Base-by-base conservation (phyloP, 2,888 invertebrate genomes). In the Standfussiana lucernea region DNA sequence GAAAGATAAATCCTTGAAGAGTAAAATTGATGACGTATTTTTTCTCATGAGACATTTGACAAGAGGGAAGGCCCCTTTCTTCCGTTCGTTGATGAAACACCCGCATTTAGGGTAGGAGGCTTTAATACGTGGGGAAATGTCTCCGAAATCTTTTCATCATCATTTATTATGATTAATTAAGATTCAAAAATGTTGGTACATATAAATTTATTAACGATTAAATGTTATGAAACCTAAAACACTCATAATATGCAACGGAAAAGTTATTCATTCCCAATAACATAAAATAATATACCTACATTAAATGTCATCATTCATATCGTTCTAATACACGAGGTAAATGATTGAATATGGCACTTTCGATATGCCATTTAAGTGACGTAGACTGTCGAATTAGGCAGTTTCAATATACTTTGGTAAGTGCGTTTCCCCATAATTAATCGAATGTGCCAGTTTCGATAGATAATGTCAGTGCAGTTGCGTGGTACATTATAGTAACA, bases 1-100 rank as follows among this genome's bases (percentile, higher is more conserved):
- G 61, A 70, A 69, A 53, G 68, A 65, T 66, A 66, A 69, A 82
- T 77, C 50, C 37, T 69, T 67, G 32, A 37, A 28, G 21, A 66
- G 40, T 66, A 67, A 78, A 82, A 82, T 78, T 72, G 61, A 82
- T 68, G 78, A 82, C 69, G 32, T 66, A 66, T 72, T 66, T 82
- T 76, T 69, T 62, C 24, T 40, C 50, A 59, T 28, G 42, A 47
- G 65, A 71, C 53, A 40, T 32, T 66, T 53, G 59, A 65, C 59
- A 71, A 47, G 45, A 70, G 7, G 42, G 24, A 42, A 53, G 8
- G 24, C 15, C n/a, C 53, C 15, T 53, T 24, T 53, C 40, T 68
- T 75, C 40, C 15, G n/a, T 32, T 47, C n/a, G 47, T 70, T 82
- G 70, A 81, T 68, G 77, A 74, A 74, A 79, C 6, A 47, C 79